Percentiles rank a stretch among this genome's conserved stretches.
These are phyloP conservation scores for Mallotus villosus DNA, from an alignment of 2,797 vertebrate species.

Conservation along the genomic window DNA sequence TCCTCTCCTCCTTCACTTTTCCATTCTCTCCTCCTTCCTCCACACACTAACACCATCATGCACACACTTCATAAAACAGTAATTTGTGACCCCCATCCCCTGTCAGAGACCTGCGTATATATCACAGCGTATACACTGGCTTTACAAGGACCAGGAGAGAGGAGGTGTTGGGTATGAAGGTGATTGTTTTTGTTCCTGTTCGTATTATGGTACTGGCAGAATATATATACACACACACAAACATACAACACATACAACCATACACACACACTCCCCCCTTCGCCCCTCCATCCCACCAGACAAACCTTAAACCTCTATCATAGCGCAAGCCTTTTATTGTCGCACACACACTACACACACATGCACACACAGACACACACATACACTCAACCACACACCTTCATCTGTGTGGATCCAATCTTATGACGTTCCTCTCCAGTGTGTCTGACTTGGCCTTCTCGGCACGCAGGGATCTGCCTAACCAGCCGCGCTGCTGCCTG, in stretches of 20 bases:
- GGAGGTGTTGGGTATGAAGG: no score
- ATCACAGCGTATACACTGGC: no score
- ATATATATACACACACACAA: background rate
- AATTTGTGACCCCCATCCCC: no score
- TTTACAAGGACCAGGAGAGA: no score
- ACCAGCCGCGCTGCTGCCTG: slow-evolving; percentile 1
- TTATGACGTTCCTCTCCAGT: background rate
- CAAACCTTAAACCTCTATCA: background rate
- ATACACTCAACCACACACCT: background rate
- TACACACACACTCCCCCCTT: no score
- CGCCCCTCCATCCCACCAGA: background rate
- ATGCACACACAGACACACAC: background rate
- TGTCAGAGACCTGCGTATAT: no score
- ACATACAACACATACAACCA: background rate
- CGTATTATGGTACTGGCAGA: no score
- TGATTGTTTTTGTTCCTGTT: no score
- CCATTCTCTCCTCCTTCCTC: no score
- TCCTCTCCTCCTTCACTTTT: no score
- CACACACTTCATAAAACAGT: background rate
- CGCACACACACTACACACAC: background rate
- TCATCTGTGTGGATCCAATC: background rate
- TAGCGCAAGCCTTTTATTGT: no score
- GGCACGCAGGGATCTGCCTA: background rate
- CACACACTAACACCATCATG: background rate
- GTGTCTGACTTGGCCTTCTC: background rate